Evolutionary conservation across 1,140 invertebrate species (phyloP), one percentile per base, ranked within the genome.

Genomic region (Drosophila parvula): DNA sequence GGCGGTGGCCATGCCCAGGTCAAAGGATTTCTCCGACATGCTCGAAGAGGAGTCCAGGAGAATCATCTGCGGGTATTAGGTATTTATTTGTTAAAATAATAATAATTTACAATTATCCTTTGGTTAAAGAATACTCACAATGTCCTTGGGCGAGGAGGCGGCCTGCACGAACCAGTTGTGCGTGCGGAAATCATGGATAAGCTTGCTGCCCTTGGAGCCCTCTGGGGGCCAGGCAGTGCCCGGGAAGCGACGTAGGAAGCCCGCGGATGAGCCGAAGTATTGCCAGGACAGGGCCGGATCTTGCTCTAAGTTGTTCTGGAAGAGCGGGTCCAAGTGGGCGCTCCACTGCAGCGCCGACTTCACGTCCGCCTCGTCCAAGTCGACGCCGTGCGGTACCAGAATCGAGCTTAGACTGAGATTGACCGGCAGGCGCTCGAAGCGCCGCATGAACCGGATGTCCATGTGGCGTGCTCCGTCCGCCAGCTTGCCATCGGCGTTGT

Each of bases 61-160:
- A 71, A 99, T 98, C 51, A 98, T 94, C 88, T 92, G 18, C 12
- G 8, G 18, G 3, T 14, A 44, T 2, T 12, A 9, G 5, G 18
- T 8, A 44, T 3, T 22, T 3, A 27, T 41, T 28, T 11, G 10
- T 27, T 8, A 18, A 1, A 27, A 11, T 58, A 12, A 3, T n/a
- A n/a, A n/a, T n/a, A n/a, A n/a, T n/a, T n/a, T n/a, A n/a, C n/a
- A n/a, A n/a, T n/a, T n/a, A n/a, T n/a, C n/a, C n/a, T n/a, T n/a
- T n/a, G n/a, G n/a, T n/a, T n/a, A n/a, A n/a, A n/a, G n/a, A 5
- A 16, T 14, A 81, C 82, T 82, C 47, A 94, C 94, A 57, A 99
- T 94, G 92, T 99, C 98, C 92, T 99, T 99, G 0, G 98, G 97
- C 62, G 97, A 98, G 0, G 98, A 98, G 3, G 98, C 98, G 0